These are phyloP conservation scores for Crotalus horridus DNA, from an alignment of 2,113 vertebrate species.

Conservation along the genomic window DNA sequence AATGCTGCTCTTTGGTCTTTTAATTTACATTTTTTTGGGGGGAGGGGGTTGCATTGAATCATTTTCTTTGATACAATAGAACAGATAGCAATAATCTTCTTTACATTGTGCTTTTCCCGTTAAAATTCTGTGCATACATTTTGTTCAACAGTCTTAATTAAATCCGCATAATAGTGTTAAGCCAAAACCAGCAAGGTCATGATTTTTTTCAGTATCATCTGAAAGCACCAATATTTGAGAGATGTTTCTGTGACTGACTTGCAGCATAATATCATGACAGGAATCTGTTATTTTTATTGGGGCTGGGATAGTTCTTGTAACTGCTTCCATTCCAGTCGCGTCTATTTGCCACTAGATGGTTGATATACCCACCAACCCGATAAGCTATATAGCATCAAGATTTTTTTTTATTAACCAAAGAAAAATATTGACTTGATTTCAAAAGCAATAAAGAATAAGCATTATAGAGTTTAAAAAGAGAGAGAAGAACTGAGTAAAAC, in stretches of 20 bases:
- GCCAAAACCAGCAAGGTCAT: not conserved
- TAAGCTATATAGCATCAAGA: not conserved
- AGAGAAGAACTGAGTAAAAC: not conserved
- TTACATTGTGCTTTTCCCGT: not conserved
- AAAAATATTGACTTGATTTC: not conserved
- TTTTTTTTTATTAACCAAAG: not conserved
- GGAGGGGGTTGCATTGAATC: not conserved
- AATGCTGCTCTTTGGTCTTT: not conserved
- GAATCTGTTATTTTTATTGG: not conserved
- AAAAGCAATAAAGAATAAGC: not conserved
- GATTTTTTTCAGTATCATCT: not conserved
- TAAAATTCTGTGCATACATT: not conserved
- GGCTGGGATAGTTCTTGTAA: not conserved
- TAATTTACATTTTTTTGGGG: not conserved
- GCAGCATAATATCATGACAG: slow-evolving; percentile 2
- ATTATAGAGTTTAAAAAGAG: not conserved
- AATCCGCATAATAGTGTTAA: not conserved
- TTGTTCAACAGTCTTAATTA: not conserved
- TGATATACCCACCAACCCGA: not conserved
- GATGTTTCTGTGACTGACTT: not conserved
- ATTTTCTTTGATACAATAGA: not conserved
- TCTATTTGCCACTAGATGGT: not conserved
- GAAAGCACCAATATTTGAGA: not conserved
- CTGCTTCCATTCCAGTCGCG: not conserved
- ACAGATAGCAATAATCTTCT: not conserved